Evolutionary conservation across 2,113 vertebrate species (phyloP), one percentile per base, ranked within the genome.

Genomic region (Paratilapia polleni): DNA sequence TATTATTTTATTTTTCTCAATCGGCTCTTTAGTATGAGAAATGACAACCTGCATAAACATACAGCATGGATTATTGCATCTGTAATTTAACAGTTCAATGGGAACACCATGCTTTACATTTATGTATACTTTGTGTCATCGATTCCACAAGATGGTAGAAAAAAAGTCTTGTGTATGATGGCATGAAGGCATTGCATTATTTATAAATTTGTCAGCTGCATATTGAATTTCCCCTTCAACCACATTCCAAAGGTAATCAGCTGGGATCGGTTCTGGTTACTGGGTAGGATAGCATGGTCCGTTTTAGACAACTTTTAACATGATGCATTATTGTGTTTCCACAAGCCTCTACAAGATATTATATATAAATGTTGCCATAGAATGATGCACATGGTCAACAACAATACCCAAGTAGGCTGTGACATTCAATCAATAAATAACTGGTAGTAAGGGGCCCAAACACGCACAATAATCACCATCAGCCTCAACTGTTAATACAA

Each of bases 1-100:
- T 31, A 56, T 78, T 66, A 66, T 70, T 70, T 73, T 73, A 73
- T 52, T 73, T 77, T 54, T 68, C 34, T 75, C 24, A 56, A 13
- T 80, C 31, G 56, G 63, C 19, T 0, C 75, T 24, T 78, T 2
- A 80, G 3, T 84, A 26, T 56, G 7, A 64, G 14, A 22, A 26
- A 61, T 43, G 2, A 5, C 4, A 56, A 47, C 41, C 15, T n/a
- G 20, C 12, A 8, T 26, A 17, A 62, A n/a, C n/a, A 62, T 14
- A 52, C 10, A 8, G 52, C 52, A 31, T 52, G 49, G 28, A 31
- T 78, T 41, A 79, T 17, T 62, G 63, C 77, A 58, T 58, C 52
- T 59, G 10, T 70, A 68, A 49, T 3, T 19, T 10, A n/a, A 13
- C 2, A 14, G 3, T 60, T 13, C 6, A 8, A 63, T 5, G 63